A percentile compares a stretch with the other conserved stretches of the same genome.
Evolutionary conservation across 2,888 invertebrate genomes (phyloP).

Genomic region (Luffia ferchaultella): DNA sequence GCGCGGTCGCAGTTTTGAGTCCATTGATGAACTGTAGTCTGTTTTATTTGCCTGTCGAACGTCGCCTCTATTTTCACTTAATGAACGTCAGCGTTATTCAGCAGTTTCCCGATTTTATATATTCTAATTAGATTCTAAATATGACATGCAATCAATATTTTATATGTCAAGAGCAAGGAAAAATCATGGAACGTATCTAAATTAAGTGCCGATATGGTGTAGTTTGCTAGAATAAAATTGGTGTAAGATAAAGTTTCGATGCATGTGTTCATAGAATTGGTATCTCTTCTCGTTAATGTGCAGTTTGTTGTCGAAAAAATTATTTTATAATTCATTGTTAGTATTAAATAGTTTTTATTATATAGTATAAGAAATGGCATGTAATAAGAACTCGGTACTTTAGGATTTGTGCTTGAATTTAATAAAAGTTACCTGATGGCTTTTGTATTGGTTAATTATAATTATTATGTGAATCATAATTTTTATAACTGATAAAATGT

Average conservation of each 20-base stretch:
- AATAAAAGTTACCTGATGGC: not conserved
- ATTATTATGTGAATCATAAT: not conserved
- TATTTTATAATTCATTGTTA: not conserved
- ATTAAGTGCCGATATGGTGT: not conserved
- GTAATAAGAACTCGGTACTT: not conserved
- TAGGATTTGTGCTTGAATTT: not conserved
- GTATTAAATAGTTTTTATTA: not conserved
- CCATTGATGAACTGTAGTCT: too few species aligned
- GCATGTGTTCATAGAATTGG: constrained; percentile 5
- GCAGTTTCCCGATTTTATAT: too few species aligned
- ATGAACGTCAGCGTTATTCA: too few species aligned
- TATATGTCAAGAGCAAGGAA: too few species aligned
- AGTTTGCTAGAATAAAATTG: not conserved
- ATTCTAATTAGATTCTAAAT: too few species aligned
- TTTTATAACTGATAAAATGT: constrained; percentile 1
- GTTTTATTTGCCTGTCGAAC: too few species aligned
- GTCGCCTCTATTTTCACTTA: too few species aligned
- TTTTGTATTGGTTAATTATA: not conserved
- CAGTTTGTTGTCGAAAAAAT: not conserved
- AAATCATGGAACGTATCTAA: not conserved
- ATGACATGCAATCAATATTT: too few species aligned
- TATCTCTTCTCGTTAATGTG: not conserved
- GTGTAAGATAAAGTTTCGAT: not conserved
- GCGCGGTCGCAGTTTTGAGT: too few species aligned
- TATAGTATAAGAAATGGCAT: not conserved